A percentile compares a stretch with the other conserved stretches of the same genome.
Evolutionary conservation across 2,113 vertebrate species (phyloP).

Genomic region (Gorsachius goisagi): DNA sequence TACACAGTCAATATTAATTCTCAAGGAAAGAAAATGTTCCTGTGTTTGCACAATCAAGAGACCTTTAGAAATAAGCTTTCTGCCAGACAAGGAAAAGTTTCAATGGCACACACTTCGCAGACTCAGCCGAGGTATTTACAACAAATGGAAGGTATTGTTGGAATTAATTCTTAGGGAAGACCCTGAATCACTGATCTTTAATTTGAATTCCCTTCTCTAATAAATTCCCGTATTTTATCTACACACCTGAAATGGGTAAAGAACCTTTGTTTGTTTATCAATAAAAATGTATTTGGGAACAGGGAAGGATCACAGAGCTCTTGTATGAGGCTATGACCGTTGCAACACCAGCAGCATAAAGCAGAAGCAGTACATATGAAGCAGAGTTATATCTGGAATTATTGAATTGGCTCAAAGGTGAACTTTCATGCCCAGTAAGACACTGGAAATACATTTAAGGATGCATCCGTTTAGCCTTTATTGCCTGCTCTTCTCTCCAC

Average conservation of each 20-base stretch:
- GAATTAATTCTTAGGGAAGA: conserved; percentile 59
- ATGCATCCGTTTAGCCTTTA: conserved; percentile 4
- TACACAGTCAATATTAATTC: conserved; percentile 67
- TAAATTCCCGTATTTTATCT: conserved; percentile 28
- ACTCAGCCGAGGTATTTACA: conserved; percentile 23
- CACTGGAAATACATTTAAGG: conserved; percentile 35
- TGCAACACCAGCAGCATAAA: conserved; percentile 33
- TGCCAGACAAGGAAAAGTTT: conserved; percentile 50
- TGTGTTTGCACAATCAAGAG: conserved; percentile 66
- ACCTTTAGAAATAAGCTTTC: conserved; percentile 69
- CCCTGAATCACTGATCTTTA: conserved; percentile 6
- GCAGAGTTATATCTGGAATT: conserved; percentile 26
- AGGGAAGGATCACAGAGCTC: neutral
- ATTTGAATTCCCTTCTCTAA: conserved; percentile 42
- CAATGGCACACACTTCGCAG: neutral
- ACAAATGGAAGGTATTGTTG: conserved; percentile 24
- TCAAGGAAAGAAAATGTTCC: conserved; percentile 57
- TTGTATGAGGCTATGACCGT: neutral
- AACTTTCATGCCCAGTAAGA: conserved; percentile 33
- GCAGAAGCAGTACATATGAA: neutral
- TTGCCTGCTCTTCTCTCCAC: conserved; percentile 4
- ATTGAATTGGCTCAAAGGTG: conserved; percentile 63
- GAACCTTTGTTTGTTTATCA: conserved; percentile 23
- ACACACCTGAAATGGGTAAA: neutral
- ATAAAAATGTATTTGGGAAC: conserved; percentile 9